A percentile compares a stretch with the other conserved stretches of the same genome.
phyloP scores from a whole-genome alignment of 2,888 invertebrate species.

The Seira musarum region DNA sequence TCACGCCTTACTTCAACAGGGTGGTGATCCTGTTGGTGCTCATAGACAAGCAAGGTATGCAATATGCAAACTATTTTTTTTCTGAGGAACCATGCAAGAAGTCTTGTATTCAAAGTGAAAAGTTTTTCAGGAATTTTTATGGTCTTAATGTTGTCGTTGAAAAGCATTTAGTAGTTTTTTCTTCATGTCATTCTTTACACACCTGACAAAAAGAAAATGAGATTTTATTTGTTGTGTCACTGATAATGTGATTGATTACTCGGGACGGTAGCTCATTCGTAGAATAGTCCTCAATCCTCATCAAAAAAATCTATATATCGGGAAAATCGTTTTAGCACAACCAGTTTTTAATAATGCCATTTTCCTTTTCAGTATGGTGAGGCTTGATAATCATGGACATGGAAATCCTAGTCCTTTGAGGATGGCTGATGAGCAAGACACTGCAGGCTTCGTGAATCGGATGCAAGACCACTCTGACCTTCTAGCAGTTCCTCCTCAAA shows the following conservation, averaged over 20 bases:
- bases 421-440: slow-evolving; percentile 57
- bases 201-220: too few relatives aligned
- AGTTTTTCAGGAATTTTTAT: slow-evolving; percentile 26
- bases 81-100: neutral
- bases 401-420: slow-evolving; percentile 55
- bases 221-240: slow-evolving; percentile 16
- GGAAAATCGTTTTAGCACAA: too few relatives aligned
- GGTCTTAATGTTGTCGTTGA: neutral
- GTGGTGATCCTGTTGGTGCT: slow-evolving; percentile 16
- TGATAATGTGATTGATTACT: slow-evolving; percentile 39
- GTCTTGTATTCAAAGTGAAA: neutral
- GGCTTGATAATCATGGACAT: slow-evolving; percentile 43
- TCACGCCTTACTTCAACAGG: slow-evolving; percentile 28
- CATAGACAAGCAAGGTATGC: slow-evolving; percentile 40
- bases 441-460: slow-evolving; percentile 58
- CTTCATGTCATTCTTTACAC: too few relatives aligned
- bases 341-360: neutral
- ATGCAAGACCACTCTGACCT: slow-evolving; percentile 65
- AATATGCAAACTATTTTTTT: neutral
- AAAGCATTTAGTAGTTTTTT: too few relatives aligned
- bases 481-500: slow-evolving; percentile 62
- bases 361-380: slow-evolving; percentile 33
- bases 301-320: too few relatives aligned
- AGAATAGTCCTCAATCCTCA: too few relatives aligned
- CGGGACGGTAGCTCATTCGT: neutral